These are phyloP conservation scores for Venustaconcha ellipsiformis DNA, from an alignment of 1,140 invertebrate genomes.

Conservation along the genomic window DNA sequence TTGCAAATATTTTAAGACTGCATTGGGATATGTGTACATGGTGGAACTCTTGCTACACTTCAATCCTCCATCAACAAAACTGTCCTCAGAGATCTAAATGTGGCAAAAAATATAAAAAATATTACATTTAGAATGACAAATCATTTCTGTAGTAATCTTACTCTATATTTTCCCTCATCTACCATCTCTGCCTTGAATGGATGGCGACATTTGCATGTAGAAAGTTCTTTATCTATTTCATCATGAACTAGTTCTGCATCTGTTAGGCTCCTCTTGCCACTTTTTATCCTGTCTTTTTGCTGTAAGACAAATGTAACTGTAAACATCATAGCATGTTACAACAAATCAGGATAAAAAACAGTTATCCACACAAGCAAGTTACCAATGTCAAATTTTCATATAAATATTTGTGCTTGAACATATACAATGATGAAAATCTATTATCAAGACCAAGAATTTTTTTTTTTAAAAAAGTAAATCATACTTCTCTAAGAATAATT, in stretches of 20 bases:
- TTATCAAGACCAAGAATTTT: too few species aligned
- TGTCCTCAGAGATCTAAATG: too few species aligned
- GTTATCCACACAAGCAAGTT: background rate
- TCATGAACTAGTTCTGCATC: slow-evolving; percentile 84
- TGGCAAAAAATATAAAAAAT: too few species aligned
- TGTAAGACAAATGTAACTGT: slow-evolving; percentile 15
- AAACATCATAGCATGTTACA: background rate
- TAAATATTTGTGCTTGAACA: background rate
- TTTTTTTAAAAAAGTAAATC: too few species aligned
- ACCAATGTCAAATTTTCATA: background rate
- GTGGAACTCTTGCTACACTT: too few species aligned
- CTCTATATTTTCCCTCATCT: slow-evolving; percentile 97
- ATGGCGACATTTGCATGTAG: slow-evolving; percentile 94
- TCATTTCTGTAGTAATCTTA: slow-evolving; percentile 70
- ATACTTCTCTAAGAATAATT: too few species aligned
- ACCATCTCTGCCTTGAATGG: slow-evolving; percentile 98
- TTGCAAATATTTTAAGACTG: too few species aligned
- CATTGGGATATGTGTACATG: too few species aligned
- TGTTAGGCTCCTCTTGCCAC: slow-evolving; percentile 48
- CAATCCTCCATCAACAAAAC: too few species aligned
- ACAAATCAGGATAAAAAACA: too few species aligned
- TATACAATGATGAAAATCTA: too few species aligned
- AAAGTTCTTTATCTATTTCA: slow-evolving; percentile 94
- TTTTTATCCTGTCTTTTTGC: slow-evolving; percentile 47
- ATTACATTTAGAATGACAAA: too few species aligned